Percentiles rank a stretch among this genome's conserved stretches.
phyloP scores from a whole-genome alignment of 1,140 invertebrate species.

The Platyura marginata region DNA sequence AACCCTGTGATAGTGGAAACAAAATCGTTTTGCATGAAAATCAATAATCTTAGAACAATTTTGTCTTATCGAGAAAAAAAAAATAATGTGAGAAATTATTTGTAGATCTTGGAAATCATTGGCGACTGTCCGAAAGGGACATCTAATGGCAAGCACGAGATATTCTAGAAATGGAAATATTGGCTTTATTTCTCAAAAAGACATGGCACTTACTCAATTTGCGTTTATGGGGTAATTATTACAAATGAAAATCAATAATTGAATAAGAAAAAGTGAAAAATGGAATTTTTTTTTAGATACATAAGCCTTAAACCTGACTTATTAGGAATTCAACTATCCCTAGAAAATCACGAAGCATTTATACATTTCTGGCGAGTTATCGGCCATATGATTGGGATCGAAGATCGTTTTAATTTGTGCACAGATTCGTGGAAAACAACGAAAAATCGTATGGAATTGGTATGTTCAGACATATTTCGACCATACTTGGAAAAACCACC shows the following conservation, averaged over 20 bases:
- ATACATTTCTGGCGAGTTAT: slow-evolving; percentile 71
- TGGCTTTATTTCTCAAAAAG: slow-evolving; percentile 48
- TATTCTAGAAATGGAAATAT: slow-evolving; percentile 23
- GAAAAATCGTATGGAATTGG: slow-evolving; percentile 12
- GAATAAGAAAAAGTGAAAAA: too few species aligned
- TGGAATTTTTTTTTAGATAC: slow-evolving; percentile 12
- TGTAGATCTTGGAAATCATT: slow-evolving; percentile 42
- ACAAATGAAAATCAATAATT: too few species aligned
- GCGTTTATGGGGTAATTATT: slow-evolving; percentile 65
- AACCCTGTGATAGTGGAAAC: too few species aligned
- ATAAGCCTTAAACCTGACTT: slow-evolving; percentile 41
- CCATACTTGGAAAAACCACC: slow-evolving; percentile 11
- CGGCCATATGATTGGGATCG: slow-evolving; percentile 59
- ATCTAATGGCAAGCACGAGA: slow-evolving; percentile 36
- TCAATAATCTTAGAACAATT: too few species aligned
- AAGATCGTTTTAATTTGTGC: slow-evolving; percentile 35
- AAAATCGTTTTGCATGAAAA: too few species aligned
- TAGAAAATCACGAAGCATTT: slow-evolving; percentile 50
- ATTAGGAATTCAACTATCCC: slow-evolving; percentile 36
- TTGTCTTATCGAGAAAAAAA: too few species aligned
- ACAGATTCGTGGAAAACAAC: slow-evolving; percentile 15
- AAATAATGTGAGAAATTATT: too few species aligned
- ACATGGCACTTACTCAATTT: slow-evolving; percentile 70
- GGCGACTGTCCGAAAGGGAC: slow-evolving; percentile 39
- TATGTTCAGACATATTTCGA: slow-evolving; percentile 14